Evolutionary conservation across 2,113 vertebrate species (phyloP).

Genomic region (Actenoides hombroni): DNA sequence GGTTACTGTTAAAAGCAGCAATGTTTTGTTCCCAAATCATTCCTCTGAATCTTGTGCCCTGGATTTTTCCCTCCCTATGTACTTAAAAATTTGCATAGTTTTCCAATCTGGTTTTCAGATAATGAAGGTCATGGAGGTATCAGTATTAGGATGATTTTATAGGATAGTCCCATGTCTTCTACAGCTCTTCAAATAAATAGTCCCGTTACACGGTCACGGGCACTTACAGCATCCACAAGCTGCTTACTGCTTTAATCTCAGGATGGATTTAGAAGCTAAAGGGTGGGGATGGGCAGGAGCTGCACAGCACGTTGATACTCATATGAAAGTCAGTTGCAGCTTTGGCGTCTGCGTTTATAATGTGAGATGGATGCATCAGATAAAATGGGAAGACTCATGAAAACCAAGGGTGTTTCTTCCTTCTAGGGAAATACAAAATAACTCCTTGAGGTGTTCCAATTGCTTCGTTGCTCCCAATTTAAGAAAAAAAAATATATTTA

Average conservation of each 20-base stretch:
- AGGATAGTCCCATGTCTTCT: background rate
- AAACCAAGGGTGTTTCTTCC: background rate
- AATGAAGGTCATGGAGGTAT: background rate
- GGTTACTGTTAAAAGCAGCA: background rate
- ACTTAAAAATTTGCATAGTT: background rate
- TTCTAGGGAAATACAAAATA: background rate
- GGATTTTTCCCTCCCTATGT: background rate
- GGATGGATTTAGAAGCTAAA: constrained; percentile 11
- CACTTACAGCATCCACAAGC: background rate
- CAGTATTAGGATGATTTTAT: background rate
- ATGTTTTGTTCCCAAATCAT: background rate
- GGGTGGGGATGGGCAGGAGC: background rate
- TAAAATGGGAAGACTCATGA: background rate
- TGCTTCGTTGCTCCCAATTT: background rate
- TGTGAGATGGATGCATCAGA: background rate
- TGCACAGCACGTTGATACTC: background rate
- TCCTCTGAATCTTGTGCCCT: background rate
- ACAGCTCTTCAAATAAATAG: background rate
- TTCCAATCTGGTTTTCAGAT: background rate
- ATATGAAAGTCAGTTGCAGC: background rate
- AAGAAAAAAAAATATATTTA: background rate
- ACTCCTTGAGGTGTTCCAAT: background rate
- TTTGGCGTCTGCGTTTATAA: background rate
- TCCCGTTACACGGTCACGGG: background rate
- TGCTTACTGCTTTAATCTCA: constrained; percentile 43